A percentile compares a stretch with the other conserved stretches of the same genome.
Evolutionary conservation across 2,113 vertebrate genomes (phyloP).

Genomic region (Rhipidura dahli): DNA sequence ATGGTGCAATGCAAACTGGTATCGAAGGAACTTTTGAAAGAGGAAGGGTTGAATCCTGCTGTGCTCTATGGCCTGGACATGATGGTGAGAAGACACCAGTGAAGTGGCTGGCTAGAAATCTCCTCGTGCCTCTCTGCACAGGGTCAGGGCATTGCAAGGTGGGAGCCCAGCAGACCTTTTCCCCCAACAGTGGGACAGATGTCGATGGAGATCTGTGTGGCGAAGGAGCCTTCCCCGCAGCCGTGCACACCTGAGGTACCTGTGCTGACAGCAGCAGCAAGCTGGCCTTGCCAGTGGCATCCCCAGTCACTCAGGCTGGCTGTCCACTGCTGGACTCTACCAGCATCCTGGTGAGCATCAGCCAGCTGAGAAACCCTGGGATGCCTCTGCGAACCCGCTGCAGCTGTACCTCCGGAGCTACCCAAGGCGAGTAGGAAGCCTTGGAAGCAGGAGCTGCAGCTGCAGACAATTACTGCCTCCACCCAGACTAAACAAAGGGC

Average conservation of each 20-base stretch:
- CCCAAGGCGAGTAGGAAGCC: background rate
- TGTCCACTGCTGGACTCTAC: background rate
- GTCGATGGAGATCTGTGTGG: accelerated
- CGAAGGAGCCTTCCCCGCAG: accelerated
- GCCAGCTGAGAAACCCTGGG: accelerated
- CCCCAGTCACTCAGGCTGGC: background rate
- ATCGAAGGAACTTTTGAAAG: background rate
- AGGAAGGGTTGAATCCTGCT: background rate
- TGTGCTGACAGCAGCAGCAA: background rate
- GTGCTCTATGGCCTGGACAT: background rate
- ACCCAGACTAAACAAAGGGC: conserved; percentile 65
- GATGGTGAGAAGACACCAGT: background rate
- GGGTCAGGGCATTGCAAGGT: background rate
- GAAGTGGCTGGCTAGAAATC: background rate
- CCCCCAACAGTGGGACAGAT: accelerated
- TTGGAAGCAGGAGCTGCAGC: conserved; percentile 29
- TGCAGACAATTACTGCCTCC: conserved; percentile 39
- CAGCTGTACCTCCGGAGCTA: background rate
- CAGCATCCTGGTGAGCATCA: accelerated
- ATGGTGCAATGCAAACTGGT: background rate
- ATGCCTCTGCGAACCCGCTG: background rate
- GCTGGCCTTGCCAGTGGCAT: background rate
- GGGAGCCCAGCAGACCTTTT: background rate
- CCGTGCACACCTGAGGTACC: no score
- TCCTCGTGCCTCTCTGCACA: background rate